phyloP scores from a whole-genome alignment of 2,888 invertebrate genomes.

The Tinea semifulvella region DNA sequence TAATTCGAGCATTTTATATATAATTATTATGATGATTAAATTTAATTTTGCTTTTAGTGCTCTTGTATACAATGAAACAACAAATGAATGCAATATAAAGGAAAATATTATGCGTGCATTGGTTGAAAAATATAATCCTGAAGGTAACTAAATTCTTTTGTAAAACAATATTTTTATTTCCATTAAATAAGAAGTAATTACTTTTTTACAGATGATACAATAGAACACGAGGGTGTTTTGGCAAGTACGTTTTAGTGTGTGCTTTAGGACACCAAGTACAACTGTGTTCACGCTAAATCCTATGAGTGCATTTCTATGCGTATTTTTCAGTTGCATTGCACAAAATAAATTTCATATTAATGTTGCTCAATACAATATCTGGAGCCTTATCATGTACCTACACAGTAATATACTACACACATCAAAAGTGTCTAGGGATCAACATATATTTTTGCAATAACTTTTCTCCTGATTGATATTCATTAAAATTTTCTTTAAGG shows the following conservation, averaged over 20 bases:
- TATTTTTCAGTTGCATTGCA: too few relatives aligned
- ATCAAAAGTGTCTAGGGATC: too few relatives aligned
- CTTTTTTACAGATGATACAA: conserved; percentile 22
- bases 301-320: too few relatives aligned
- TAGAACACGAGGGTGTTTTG: conserved; percentile 23
- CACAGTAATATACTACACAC: too few relatives aligned
- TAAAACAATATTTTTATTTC: not conserved
- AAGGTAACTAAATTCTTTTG: conserved; percentile 23
- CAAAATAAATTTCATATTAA: too few relatives aligned
- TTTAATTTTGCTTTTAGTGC: conserved; percentile 39
- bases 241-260: conserved; percentile 28
- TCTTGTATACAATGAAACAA: conserved; percentile 32
- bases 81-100: conserved; percentile 33
- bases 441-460: too few relatives aligned
- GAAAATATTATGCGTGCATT: conserved; percentile 28
- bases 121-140: conserved; percentile 27
- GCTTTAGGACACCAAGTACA: too few relatives aligned
- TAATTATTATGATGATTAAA: not conserved
- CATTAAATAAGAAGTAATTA: not conserved
- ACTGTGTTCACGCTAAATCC: too few relatives aligned
- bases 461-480: too few relatives aligned
- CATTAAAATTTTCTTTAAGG: too few relatives aligned
- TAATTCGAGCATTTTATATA: not conserved
- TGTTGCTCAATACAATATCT: too few relatives aligned
- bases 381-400: too few relatives aligned